Evolutionary conservation across 2,113 vertebrate species (phyloP).

Genomic region (Nansenia antarctica): DNA sequence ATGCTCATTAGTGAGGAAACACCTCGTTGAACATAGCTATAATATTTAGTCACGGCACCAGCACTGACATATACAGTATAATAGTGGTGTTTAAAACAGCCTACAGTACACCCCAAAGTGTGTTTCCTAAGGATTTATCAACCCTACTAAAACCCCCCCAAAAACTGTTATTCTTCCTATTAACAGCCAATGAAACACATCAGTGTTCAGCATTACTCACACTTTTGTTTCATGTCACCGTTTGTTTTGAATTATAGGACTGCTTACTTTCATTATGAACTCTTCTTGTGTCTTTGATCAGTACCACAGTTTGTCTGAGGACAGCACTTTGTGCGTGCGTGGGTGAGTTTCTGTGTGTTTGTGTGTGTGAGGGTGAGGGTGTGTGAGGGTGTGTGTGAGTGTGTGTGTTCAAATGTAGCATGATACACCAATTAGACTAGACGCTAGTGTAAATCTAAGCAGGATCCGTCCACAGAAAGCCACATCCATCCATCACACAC

Average conservation of each 20-base stretch:
- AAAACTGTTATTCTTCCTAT: background rate
- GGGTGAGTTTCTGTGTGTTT: too few relatives aligned
- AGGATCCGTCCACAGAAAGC: background rate
- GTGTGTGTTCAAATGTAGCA: too few relatives aligned
- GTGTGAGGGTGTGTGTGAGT: too few relatives aligned
- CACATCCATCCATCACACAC: background rate
- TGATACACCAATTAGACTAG: background rate
- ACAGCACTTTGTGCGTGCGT: too few relatives aligned
- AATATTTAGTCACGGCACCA: background rate
- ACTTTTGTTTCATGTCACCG: too few relatives aligned
- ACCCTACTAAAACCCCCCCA: background rate
- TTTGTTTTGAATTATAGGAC: too few relatives aligned
- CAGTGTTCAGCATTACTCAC: too few relatives aligned
- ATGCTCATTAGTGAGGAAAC: constrained; percentile 7
- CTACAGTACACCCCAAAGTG: background rate
- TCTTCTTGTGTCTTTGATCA: too few relatives aligned
- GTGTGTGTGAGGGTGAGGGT: too few relatives aligned
- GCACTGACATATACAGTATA: background rate
- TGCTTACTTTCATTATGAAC: too few relatives aligned
- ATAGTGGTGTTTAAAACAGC: background rate
- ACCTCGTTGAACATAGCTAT: background rate
- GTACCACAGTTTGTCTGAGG: too few relatives aligned
- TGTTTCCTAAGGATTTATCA: background rate
- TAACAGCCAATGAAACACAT: background rate
- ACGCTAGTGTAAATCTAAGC: too few relatives aligned